Conservation (phyloP, 30 jellyfish, hydroid and myxozoan genomes). For the Hydra vulgaris region DNA sequence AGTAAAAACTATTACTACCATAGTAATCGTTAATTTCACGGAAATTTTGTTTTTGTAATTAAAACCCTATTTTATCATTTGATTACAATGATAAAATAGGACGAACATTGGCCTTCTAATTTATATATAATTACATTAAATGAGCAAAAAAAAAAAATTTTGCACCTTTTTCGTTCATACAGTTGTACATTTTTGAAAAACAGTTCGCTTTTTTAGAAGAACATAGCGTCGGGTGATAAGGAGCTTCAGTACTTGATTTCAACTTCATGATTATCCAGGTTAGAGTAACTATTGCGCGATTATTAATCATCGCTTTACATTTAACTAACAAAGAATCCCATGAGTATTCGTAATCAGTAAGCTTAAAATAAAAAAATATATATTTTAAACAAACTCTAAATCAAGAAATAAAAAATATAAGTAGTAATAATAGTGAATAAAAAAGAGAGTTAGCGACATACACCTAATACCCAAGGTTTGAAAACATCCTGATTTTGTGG, state of each 20-base stretch:
- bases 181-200: background rate
- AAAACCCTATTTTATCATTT: too few species aligned
- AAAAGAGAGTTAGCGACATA: background rate
- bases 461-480: slow-evolving; percentile 11
- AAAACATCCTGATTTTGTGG: background rate
- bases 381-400: too few species aligned
- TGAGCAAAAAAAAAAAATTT: background rate
- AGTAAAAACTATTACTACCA: too few species aligned
- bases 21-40: too few species aligned
- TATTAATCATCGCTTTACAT: background rate
- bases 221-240: slow-evolving; percentile 11
- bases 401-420: too few species aligned
- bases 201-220: slow-evolving; percentile 1
- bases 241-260: slow-evolving; percentile 14
- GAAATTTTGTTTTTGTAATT: too few species aligned
- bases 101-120: background rate
- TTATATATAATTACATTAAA: too few species aligned
- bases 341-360: background rate
- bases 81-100: too few species aligned
- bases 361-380: background rate
- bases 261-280: slow-evolving; percentile 7
- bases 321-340: background rate
- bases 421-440: too few species aligned
- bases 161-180: slow-evolving; percentile 2
- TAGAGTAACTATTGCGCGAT: background rate